These are phyloP conservation scores for Atopsyche davidsoni DNA, from an alignment of 1,140 invertebrate genomes.

Conservation along the genomic window DNA sequence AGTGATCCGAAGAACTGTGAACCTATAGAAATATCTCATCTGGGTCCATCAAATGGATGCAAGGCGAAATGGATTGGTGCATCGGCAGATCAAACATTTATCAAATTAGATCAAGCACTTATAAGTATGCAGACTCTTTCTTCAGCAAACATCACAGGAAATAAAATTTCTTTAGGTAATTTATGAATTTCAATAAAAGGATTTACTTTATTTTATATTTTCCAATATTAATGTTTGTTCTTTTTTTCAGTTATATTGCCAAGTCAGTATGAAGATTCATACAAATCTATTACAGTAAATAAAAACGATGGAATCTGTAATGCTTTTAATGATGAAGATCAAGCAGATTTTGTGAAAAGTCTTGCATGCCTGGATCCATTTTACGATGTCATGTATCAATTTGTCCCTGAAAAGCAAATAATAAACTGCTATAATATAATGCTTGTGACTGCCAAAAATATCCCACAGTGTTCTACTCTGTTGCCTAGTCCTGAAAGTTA, in stretches of 20 bases:
- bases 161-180: constrained; percentile 77
- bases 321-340: constrained; percentile 70
- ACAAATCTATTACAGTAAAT: constrained; percentile 80
- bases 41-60: constrained; percentile 69
- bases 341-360: constrained; percentile 70
- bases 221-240: neutral
- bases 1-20: constrained; percentile 78
- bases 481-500: constrained; percentile 4
- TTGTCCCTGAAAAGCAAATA: constrained; percentile 62
- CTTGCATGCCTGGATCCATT: constrained; percentile 81
- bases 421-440: constrained; percentile 79
- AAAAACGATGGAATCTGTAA: constrained; percentile 77
- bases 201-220: neutral
- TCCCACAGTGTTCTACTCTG: constrained; percentile 33
- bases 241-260: constrained; percentile 61
- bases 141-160: constrained; percentile 82
- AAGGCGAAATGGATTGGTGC: constrained; percentile 91
- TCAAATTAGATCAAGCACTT: constrained; percentile 87
- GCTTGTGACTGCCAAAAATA: constrained; percentile 44
- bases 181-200: constrained; percentile 1
- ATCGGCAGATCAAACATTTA: constrained; percentile 90
- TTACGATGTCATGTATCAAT: constrained; percentile 81
- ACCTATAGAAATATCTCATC: constrained; percentile 72
- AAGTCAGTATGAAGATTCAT: constrained; percentile 60
- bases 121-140: constrained; percentile 84